These are phyloP conservation scores for Chelmon rostratus DNA, from an alignment of 2,797 vertebrate species.

Conservation along the genomic window DNA sequence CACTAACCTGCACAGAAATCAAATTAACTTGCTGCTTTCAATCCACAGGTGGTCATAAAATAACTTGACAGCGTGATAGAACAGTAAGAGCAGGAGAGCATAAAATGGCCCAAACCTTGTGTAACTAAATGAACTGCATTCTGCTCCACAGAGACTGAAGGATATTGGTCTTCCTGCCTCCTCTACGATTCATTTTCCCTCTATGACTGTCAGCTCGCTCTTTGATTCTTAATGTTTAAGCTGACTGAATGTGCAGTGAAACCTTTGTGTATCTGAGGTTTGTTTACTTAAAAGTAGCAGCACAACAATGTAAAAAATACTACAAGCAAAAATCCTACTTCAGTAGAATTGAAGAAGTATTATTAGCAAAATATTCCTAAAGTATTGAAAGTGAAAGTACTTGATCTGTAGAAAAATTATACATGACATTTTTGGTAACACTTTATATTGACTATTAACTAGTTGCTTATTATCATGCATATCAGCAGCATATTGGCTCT, in stretches of 20 bases:
- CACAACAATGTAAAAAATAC: too few relatives aligned
- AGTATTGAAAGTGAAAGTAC: too few relatives aligned
- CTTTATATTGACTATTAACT: too few relatives aligned
- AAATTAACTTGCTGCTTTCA: constrained; percentile 52
- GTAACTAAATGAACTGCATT: constrained; percentile 14
- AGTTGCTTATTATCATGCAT: too few relatives aligned
- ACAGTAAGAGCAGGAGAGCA: constrained; percentile 3
- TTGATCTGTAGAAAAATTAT: too few relatives aligned
- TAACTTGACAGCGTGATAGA: constrained; percentile 28
- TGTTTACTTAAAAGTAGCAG: too few relatives aligned
- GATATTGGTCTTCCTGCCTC: neutral
- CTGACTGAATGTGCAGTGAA: neutral
- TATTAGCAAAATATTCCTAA: too few relatives aligned
- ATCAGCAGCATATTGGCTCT: too few relatives aligned
- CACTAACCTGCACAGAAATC: constrained; percentile 28
- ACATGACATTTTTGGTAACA: too few relatives aligned
- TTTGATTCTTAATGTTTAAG: neutral
- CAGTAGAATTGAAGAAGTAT: too few relatives aligned
- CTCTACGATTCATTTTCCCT: neutral
- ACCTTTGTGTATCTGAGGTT: neutral
- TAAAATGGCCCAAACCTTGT: constrained; percentile 12
- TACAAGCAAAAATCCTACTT: too few relatives aligned
- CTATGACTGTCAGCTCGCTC: neutral
- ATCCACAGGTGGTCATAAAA: constrained; percentile 63
- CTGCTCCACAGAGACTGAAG: constrained; percentile 1